Base-by-base conservation (phyloP, 2,888 invertebrate species). In the Sialis lutaria region DNA sequence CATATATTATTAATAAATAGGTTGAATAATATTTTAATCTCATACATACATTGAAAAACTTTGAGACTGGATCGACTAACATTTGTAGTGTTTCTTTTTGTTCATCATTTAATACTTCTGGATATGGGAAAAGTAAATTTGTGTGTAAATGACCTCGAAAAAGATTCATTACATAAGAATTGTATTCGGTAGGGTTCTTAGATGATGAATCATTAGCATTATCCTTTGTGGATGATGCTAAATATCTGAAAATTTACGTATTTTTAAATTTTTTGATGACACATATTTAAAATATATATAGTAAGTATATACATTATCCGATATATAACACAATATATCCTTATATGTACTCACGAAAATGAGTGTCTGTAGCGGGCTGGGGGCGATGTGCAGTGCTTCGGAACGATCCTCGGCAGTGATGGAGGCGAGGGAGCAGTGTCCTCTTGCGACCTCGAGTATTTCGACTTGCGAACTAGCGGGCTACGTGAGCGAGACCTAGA, bases 101-200 rank as follows among this genome's bases (percentile, higher is more conserved):
- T 49, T 98, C 97, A 32, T 76, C 75, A 50, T 67, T 75, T 48
- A 98, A 67, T 5, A 80, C 75, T 63, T 92, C 81, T 7, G 97
- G 98, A 67, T 76, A 98, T 13, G 98, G 98, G 65, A 97, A 95
- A 47, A 93, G 82, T 70, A 96, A 89, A 46, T 78, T 75, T 0
- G 82, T 67, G 64, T 86, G 80, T 41, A 90, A 66, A 56, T 82
- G 77, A 4, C 96, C 96, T 52, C 83, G 75, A 68, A 96, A 98
- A 57, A 96, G 70, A 62, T 96, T 97, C 71, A 93, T 84, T 50
- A 85, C 85, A 68, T 96, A 98, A 0, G 97, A 97, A 51, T 74
- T 71, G 53, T 86, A 83, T 55, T 80, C 77, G 62, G 65, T 67
- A 49, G 50, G 51, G n/a, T n/a, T n/a, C 8, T 37, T 37, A 6